These are phyloP conservation scores for Dufourea novaeangliae DNA, from an alignment of 1,140 invertebrate species.

Conservation along the genomic window DNA sequence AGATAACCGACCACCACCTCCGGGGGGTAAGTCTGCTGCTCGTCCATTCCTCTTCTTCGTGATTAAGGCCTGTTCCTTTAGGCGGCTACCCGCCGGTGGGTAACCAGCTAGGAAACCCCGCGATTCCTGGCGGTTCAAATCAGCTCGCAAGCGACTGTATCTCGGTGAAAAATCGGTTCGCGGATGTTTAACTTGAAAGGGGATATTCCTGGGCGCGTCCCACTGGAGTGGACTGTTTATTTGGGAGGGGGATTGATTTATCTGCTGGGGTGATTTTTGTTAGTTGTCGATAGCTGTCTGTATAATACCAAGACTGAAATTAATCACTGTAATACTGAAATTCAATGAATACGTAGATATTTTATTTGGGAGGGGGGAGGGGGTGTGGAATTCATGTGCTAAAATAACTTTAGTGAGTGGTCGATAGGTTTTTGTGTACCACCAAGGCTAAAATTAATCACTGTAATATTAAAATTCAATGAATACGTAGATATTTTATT, in stretches of 20 bases:
- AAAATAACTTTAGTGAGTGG: too few species aligned
- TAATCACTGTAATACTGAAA: too few species aligned
- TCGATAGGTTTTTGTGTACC: too few species aligned
- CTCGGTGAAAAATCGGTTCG: not conserved
- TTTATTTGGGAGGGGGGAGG: too few species aligned
- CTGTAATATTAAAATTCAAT: too few species aligned
- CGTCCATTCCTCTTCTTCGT: constrained; percentile 37
- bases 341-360: too few species aligned
- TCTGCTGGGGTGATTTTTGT: not conserved
- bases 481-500: too few species aligned
- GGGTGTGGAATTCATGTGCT: too few species aligned
- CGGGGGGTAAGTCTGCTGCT: constrained; percentile 22
- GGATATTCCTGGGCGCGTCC: not conserved
- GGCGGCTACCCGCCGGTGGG: not conserved
- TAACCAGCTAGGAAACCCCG: not conserved
- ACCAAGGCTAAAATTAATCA: too few species aligned
- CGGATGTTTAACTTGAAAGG: not conserved
- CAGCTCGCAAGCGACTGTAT: not conserved
- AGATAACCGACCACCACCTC: constrained; percentile 45
- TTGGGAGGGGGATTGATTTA: not conserved
- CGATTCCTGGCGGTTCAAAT: not conserved
- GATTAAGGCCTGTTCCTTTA: constrained; percentile 57
- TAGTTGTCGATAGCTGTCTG: too few species aligned
- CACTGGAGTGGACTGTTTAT: not conserved
- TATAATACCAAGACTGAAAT: too few species aligned